Evolutionary conservation across 1,140 invertebrate genomes (phyloP).

Genomic region (Dendroctonus ponderosae): DNA sequence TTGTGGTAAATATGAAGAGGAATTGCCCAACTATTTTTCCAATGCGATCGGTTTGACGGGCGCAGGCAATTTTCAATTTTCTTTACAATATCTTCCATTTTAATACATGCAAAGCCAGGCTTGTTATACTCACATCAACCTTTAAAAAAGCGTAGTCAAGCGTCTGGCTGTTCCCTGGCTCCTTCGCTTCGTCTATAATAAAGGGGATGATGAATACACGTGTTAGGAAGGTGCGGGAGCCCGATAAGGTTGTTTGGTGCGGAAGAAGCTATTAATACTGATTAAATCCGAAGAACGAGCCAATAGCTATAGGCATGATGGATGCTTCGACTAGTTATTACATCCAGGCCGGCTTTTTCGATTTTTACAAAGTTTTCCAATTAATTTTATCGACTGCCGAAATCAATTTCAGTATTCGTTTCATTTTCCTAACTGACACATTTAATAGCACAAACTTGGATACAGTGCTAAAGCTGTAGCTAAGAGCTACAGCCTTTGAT

Average conservation of each 20-base stretch:
- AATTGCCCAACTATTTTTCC: too few relatives aligned
- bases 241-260: constrained; percentile 34
- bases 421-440: too few relatives aligned
- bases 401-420: neutral
- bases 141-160: constrained; percentile 5
- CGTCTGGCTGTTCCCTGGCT: constrained; percentile 12
- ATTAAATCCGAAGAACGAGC: constrained; percentile 28
- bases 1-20: neutral
- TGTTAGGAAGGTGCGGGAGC: constrained; percentile 33
- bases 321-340: constrained; percentile 31
- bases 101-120: neutral
- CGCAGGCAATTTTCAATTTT: too few relatives aligned
- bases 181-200: constrained; percentile 25
- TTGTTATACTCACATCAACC: constrained; percentile 8
- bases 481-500: too few relatives aligned
- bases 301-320: constrained; percentile 30
- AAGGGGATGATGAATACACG: constrained; percentile 35
- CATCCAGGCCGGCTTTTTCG: constrained; percentile 11
- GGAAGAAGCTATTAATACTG: constrained; percentile 36
- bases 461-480: too few relatives aligned
- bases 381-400: constrained; percentile 6
- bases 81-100: neutral
- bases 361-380: constrained; percentile 8
- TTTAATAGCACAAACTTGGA: too few relatives aligned
- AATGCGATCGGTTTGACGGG: too few relatives aligned